A percentile compares a stretch with the other conserved stretches of the same genome.
Evolutionary conservation across 2,113 vertebrate species (phyloP).

Genomic region (Sinosuthora webbiana): DNA sequence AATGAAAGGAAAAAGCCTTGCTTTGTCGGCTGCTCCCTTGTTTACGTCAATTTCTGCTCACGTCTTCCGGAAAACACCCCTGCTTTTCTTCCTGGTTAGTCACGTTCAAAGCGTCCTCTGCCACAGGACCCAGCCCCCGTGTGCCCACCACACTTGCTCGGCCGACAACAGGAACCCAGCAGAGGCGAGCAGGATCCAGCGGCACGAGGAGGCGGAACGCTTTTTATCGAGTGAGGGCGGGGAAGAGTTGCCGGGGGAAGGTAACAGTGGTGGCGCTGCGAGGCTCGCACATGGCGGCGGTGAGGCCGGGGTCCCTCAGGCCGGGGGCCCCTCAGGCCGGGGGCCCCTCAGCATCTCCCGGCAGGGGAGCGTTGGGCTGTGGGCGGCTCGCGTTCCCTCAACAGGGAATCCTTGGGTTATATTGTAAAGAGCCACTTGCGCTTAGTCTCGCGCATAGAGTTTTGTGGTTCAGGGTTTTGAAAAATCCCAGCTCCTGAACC

Average conservation of each 20-base stretch:
- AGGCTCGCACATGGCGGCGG: rapidly evolving
- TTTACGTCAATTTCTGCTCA: no score
- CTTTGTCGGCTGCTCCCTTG: rapidly evolving
- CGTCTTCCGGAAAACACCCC: rapidly evolving
- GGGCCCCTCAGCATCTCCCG: neutral
- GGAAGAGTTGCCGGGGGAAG: neutral
- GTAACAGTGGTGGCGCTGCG: rapidly evolving
- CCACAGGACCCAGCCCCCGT: rapidly evolving
- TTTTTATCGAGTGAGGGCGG: rapidly evolving
- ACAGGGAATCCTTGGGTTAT: rapidly evolving
- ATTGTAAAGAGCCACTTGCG: rapidly evolving
- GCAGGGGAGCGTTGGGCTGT: neutral
- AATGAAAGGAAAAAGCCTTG: rapidly evolving
- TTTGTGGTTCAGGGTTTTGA: rapidly evolving
- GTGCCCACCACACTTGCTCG: neutral
- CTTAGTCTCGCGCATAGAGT: rapidly evolving
- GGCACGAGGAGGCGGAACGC: neutral
- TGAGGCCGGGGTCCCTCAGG: neutral
- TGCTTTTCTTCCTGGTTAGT: neutral
- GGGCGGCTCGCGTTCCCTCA: neutral
- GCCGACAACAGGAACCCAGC: neutral
- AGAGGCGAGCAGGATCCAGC: rapidly evolving
- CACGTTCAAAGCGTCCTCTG: rapidly evolving
- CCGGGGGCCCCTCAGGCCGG: neutral
- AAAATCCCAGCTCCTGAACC: rapidly evolving